Evolutionary conservation across 2,797 vertebrate species (phyloP).

Genomic region (Parotocinclus haroldoi): DNA sequence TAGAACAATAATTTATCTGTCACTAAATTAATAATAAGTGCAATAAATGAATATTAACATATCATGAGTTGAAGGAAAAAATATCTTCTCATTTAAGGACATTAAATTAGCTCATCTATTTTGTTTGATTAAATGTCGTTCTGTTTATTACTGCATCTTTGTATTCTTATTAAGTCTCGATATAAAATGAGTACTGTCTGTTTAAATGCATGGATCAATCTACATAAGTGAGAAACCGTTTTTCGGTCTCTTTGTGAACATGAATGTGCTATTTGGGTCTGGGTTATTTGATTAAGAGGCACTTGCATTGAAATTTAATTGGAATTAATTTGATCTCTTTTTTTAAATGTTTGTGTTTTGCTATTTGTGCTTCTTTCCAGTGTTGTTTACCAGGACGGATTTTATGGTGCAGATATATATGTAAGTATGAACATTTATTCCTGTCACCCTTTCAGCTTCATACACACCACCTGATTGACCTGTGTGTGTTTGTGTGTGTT

Average conservation of each 20-base stretch:
- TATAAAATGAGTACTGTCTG: neutral
- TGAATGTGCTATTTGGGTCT: slow-evolving; percentile 7
- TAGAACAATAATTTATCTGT: slow-evolving; percentile 3
- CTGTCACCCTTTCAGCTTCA: no score
- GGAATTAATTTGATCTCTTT: slow-evolving; percentile 31
- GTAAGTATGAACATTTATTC: slow-evolving; percentile 40
- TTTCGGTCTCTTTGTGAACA: no score
- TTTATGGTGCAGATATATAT: slow-evolving; percentile 56
- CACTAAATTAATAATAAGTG: slow-evolving; percentile 33
- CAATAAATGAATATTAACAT: slow-evolving; percentile 8
- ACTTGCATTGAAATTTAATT: neutral
- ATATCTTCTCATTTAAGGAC: slow-evolving; percentile 1
- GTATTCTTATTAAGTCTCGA: slow-evolving; percentile 3
- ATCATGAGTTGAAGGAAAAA: neutral
- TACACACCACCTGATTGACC: no score
- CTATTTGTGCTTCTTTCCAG: slow-evolving; percentile 38
- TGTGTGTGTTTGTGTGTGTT: no score
- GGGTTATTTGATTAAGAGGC: neutral
- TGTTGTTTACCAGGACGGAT: slow-evolving; percentile 54
- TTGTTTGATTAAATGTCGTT: slow-evolving; percentile 6
- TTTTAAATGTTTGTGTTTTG: slow-evolving; percentile 36
- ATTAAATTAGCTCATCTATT: slow-evolving; percentile 18
- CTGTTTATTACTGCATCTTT: neutral
- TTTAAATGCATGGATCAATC: no score
- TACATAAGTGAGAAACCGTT: neutral